Evolutionary conservation across 2,797 vertebrate genomes (phyloP), one percentile per base, ranked within the genome.

Genomic region (Anniella stebbinsi): DNA sequence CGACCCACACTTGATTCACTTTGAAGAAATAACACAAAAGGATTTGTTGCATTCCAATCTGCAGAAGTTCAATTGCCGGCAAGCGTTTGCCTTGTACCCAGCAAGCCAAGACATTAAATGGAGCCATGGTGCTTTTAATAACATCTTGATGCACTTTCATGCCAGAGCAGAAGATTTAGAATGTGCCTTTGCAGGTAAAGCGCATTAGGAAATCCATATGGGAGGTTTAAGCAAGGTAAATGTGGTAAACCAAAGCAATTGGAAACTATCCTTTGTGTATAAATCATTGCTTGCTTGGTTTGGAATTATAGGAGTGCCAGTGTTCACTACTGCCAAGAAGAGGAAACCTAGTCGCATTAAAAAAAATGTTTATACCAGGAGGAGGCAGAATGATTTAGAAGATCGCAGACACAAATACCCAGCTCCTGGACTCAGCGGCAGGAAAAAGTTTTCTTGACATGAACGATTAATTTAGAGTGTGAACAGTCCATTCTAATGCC

Each of bases 61-160:
- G 2, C 2, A 76, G 69, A 54, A 45, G 77, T 38, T 87, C 80
- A 41, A 60, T 82, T 91, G 91, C 91, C 7, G 41, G 81, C 85
- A 76, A 90, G 33, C 63, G n/a, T 76, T 41, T 12, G 28, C 30
- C 77, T 67, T n/a, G 36, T 78, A 60, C 78, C 33, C 87, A 72
- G 92, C 67, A 66, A 92, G 87, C 60, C 25, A 66, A 83, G 38
- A 87, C 78, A 89, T 80, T 85, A 90, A 89, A 77, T 92, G 93
- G 88, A 93, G 92, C 67, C 84, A 82, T 80, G 83, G 48, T 38
- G 8, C 9, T 94, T 95, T 92, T 91, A 88, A 89, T 13, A 57
- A 88, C 38, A 88, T 60, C 86, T 87, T 54, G 70, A 18, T 41
- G 7, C 89, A 90, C 84, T 91, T 81, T 83, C 91, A 91, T 84